Evolutionary conservation across 2,113 vertebrate genomes (phyloP).

Genomic region (Ivindomyrus marchei): DNA sequence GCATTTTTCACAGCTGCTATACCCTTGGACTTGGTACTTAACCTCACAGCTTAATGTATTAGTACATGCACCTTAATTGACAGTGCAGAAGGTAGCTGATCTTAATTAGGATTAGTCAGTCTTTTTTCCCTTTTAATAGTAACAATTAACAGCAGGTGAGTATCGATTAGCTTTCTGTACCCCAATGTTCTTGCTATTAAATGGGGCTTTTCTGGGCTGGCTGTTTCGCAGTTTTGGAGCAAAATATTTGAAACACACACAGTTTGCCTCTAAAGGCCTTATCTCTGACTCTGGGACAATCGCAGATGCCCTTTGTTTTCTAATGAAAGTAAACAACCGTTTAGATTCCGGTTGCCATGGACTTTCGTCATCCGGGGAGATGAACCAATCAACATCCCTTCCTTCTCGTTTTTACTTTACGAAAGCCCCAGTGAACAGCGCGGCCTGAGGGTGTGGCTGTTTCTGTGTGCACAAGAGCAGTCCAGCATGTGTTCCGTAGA

Average conservation of each 20-base stretch:
- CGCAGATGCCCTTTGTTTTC: background rate
- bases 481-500: background rate
- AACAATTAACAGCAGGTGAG: background rate
- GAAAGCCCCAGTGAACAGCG: background rate
- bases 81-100: background rate
- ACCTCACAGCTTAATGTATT: background rate
- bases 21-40: background rate
- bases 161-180: background rate
- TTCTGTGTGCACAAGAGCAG: background rate
- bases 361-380: background rate
- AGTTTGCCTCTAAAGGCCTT: background rate
- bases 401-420: background rate
- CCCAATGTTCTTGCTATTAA: background rate
- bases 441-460: background rate
- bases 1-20: background rate
- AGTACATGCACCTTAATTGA: background rate
- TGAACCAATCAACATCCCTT: background rate
- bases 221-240: background rate
- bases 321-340: background rate
- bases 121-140: background rate
- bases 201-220: background rate
- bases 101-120: background rate
- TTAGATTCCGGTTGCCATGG: background rate
- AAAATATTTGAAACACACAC: background rate
- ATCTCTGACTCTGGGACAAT: background rate